A percentile compares a stretch with the other conserved stretches of the same genome.
phyloP scores from a whole-genome alignment of 1,140 invertebrate genomes.

The Heliconius himera region DNA sequence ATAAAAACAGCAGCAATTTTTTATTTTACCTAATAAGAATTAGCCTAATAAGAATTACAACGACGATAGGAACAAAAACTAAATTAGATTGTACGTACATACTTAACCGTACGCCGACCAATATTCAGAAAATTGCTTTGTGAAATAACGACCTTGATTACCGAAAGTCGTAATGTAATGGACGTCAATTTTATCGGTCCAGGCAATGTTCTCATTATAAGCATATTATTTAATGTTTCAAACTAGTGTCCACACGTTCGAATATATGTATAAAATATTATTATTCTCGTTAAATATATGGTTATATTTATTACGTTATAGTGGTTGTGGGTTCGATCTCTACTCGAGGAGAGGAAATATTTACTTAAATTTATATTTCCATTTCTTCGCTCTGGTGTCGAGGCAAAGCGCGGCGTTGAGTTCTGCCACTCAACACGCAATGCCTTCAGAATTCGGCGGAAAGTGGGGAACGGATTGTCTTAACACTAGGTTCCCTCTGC shows the following conservation, averaged over 20 bases:
- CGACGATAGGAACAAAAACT: slow-evolving; percentile 8
- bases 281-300: too few relatives aligned
- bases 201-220: slow-evolving; percentile 4
- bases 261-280: too few relatives aligned
- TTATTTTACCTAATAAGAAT: background rate
- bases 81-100: background rate
- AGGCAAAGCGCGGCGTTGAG: too few relatives aligned
- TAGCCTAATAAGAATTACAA: background rate
- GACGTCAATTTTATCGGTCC: slow-evolving; percentile 5
- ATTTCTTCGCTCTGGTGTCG: too few relatives aligned
- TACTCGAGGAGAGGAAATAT: too few relatives aligned
- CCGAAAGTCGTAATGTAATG: slow-evolving; percentile 7
- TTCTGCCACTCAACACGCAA: too few relatives aligned
- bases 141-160: slow-evolving; percentile 11
- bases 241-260: background rate
- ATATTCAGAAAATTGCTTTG: slow-evolving; percentile 13
- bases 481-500: too few relatives aligned
- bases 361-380: too few relatives aligned
- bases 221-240: slow-evolving; percentile 9
- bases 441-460: too few relatives aligned
- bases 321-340: too few relatives aligned
- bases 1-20: background rate
- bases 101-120: background rate
- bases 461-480: too few relatives aligned
- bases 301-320: too few relatives aligned